Percentiles rank a stretch among this genome's conserved stretches.
Conservation (phyloP, 2,888 invertebrate genomes). For the Drosophila niveifrons region DNA sequence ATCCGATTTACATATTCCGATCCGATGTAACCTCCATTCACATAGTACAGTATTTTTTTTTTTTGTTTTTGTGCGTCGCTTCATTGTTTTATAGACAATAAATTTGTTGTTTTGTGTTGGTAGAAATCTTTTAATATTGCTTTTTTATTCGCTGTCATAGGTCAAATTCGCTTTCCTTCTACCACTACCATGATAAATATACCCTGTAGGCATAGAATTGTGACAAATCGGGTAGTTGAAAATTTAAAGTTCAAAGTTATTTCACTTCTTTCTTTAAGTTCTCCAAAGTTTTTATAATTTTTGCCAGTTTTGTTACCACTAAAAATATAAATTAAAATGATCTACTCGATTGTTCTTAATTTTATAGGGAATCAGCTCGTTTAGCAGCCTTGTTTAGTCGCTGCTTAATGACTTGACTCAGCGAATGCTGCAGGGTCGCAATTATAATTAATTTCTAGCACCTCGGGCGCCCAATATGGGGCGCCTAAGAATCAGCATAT, state of each 20-base stretch:
- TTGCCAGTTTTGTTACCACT: no score
- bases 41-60: background rate
- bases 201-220: background rate
- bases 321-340: background rate
- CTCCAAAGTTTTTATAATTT: no score
- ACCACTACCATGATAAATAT: background rate
- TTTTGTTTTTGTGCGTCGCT: background rate
- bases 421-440: slow-evolving; percentile 17
- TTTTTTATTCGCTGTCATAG: slow-evolving; percentile 57
- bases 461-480: slow-evolving; percentile 8
- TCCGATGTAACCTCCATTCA: background rate
- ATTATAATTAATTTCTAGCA: background rate
- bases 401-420: slow-evolving; percentile 5
- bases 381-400: background rate
- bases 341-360: background rate
- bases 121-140: slow-evolving; percentile 46
- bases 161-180: slow-evolving; percentile 68
- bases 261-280: no score
- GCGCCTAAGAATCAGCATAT: background rate
- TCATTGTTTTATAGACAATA: slow-evolving; percentile 17
- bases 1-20: slow-evolving; percentile 9
- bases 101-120: slow-evolving; percentile 39
- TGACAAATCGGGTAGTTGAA: background rate
- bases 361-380: slow-evolving; percentile 1
- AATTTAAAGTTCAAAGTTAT: no score